Percentiles rank a stretch among this genome's conserved stretches.
phyloP scores from a whole-genome alignment of 2,888 invertebrate genomes.

The Tetranychus truncatus region DNA sequence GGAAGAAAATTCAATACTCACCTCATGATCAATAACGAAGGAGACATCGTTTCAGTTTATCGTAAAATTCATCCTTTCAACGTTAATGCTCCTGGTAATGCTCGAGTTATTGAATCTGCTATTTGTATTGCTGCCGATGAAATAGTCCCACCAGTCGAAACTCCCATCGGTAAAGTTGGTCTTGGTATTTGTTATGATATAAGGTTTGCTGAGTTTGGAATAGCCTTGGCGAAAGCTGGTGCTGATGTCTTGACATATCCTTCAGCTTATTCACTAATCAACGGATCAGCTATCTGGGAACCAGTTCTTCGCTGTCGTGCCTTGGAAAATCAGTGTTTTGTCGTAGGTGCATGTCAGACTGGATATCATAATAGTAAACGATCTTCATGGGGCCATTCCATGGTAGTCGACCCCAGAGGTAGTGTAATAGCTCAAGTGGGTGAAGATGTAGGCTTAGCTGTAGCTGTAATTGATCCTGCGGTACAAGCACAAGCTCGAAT shows the following conservation, averaged over 20 bases:
- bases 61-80: slow-evolving; percentile 84
- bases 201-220: slow-evolving; percentile 71
- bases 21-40: slow-evolving; percentile 56
- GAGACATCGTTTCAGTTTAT: slow-evolving; percentile 56
- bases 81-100: slow-evolving; percentile 52
- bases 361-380: slow-evolving; percentile 71
- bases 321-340: slow-evolving; percentile 74
- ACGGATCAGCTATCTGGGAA: slow-evolving; percentile 89
- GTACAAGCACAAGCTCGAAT: slow-evolving; percentile 45
- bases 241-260: slow-evolving; percentile 75
- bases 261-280: slow-evolving; percentile 77
- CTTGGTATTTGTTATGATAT: slow-evolving; percentile 67
- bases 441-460: slow-evolving; percentile 42
- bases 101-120: slow-evolving; percentile 64
- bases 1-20: slow-evolving; percentile 58
- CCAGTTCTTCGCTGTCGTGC: slow-evolving; percentile 64
- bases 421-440: slow-evolving; percentile 31
- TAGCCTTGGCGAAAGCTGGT: slow-evolving; percentile 51
- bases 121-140: slow-evolving; percentile 49
- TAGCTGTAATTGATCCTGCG: slow-evolving; percentile 51
- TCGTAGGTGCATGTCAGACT: slow-evolving; percentile 79
- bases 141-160: slow-evolving; percentile 52
- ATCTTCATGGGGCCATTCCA: slow-evolving; percentile 70
- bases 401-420: slow-evolving; percentile 86
- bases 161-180: slow-evolving; percentile 66